A percentile compares a stretch with the other conserved stretches of the same genome.
Evolutionary conservation across 2,797 vertebrate species (phyloP).

Genomic region (Hoplostethus atlanticus): DNA sequence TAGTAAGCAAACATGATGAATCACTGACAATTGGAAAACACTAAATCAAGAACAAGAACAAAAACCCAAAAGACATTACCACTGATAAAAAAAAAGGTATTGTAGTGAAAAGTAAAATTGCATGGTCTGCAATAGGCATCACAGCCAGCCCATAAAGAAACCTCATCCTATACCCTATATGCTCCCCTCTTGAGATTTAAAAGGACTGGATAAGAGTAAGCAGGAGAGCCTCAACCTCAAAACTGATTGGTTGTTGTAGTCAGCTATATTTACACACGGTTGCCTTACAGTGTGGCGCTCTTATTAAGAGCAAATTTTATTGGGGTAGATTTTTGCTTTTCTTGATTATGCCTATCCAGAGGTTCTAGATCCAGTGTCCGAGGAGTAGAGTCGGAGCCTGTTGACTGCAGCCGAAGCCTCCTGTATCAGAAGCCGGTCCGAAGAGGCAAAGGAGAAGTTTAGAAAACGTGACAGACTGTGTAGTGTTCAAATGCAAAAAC

Average conservation of each 20-base stretch:
- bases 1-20: slow-evolving; percentile 42
- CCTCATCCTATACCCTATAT: not conserved
- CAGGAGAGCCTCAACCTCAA: slow-evolving; percentile 30
- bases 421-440: slow-evolving; percentile 26
- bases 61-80: slow-evolving; percentile 11
- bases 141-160: not conserved
- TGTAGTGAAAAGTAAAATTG: slow-evolving; percentile 3
- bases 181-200: not conserved
- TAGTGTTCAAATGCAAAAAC: not conserved
- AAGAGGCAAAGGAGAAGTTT: not conserved
- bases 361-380: slow-evolving; percentile 20
- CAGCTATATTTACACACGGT: slow-evolving; percentile 40
- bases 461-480: not conserved
- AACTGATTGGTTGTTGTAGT: slow-evolving; percentile 23
- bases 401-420: slow-evolving; percentile 1
- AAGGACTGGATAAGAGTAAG: slow-evolving; percentile 17
- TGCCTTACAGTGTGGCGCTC: slow-evolving; percentile 47
- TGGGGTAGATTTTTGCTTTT: slow-evolving; percentile 19
- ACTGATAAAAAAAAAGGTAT: slow-evolving; percentile 6
- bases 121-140: not conserved
- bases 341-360: slow-evolving; percentile 35
- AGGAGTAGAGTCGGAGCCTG: slow-evolving; percentile 1
- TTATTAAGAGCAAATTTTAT: slow-evolving; percentile 63
- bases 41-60: slow-evolving; percentile 25
- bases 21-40: slow-evolving; percentile 15